Base-by-base conservation (phyloP, 1,140 invertebrate species). In the Drosophila ambigua region DNA sequence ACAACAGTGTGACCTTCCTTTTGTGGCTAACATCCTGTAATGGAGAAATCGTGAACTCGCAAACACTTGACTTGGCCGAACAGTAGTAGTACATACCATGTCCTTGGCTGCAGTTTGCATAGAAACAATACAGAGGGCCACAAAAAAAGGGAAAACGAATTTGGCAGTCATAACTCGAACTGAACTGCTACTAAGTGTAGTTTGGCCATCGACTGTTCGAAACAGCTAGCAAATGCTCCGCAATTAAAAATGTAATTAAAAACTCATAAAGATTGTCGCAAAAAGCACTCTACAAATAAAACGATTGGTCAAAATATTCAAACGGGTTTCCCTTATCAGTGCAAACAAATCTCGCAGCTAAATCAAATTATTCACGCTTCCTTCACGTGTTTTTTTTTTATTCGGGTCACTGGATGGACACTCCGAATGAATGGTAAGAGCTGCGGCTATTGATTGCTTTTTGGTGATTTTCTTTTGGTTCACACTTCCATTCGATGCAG, bases 401-500 rank as follows among this genome's bases (percentile, higher is more conserved):
- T 72, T 54, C 11, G 3, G 28, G 44, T 8, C 57, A 53, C 48
- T 62, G 67, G 46, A 54, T 50, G 41, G 66, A 26, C 69, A 72
- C 57, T 72, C 58, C 43, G 50, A 44, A 35, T 8, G 31, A 62
- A 72, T 35, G 43, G 39, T n/a, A 72, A 73, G 59, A 41, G 50
- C 58, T 73, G 58, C 44, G 45, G 6, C 31, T 73, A 73, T 73
- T 73, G 71, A 73, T 73, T 73, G 71, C 39, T 63, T 73, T 72
- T 53, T 15, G 39, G 16, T 15, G 26, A n/a, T 60, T 49, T 61
- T 26, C 45, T 24, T 65, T 59, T 59, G 28, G 3, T 15, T 13
- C 26, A 23, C 49, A 13, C 48, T 72, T 26, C 24, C 16, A 24
- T 31, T 13, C 39, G 53, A 61, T 52, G 49, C 24, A 15, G 7